Evolutionary conservation across 2,113 vertebrate genomes (phyloP).

Genomic region (Polypterus senegalus): DNA sequence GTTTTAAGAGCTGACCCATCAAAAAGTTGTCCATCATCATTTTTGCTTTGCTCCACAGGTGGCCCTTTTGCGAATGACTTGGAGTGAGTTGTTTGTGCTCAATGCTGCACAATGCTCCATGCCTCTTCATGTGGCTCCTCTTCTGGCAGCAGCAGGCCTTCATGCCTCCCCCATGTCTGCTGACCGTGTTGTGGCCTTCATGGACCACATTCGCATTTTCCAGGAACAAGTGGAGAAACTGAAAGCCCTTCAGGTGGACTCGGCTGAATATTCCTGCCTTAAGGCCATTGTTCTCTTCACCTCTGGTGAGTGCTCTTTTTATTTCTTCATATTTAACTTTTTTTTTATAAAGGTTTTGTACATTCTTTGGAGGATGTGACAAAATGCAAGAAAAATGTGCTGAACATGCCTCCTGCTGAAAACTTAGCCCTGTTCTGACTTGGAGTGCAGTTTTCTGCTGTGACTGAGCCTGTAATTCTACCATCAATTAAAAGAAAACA

Average conservation of each 20-base stretch:
- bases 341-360: too few species aligned
- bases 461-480: too few species aligned
- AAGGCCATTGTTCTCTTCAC: slow-evolving; percentile 71
- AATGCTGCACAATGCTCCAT: slow-evolving; percentile 71
- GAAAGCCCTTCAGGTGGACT: slow-evolving; percentile 68
- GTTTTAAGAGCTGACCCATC: too few species aligned
- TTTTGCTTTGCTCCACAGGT: slow-evolving; percentile 32
- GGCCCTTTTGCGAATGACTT: slow-evolving; percentile 63
- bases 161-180: slow-evolving; percentile 69
- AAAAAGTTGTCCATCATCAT: neutral
- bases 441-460: too few species aligned
- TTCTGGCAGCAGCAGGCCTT: slow-evolving; percentile 65
- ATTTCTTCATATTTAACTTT: too few species aligned
- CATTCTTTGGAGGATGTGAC: too few species aligned
- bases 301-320: slow-evolving; percentile 46
- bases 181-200: slow-evolving; percentile 67
- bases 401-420: too few species aligned
- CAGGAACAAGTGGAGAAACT: slow-evolving; percentile 78
- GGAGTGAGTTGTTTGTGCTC: slow-evolving; percentile 74
- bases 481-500: too few species aligned
- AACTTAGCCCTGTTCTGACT: too few species aligned
- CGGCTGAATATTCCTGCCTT: slow-evolving; percentile 68
- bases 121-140: slow-evolving; percentile 63
- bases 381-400: too few species aligned
- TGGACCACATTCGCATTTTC: slow-evolving; percentile 76